Evolutionary conservation across 2,113 vertebrate genomes (phyloP).

Genomic region (Elachura formosa): DNA sequence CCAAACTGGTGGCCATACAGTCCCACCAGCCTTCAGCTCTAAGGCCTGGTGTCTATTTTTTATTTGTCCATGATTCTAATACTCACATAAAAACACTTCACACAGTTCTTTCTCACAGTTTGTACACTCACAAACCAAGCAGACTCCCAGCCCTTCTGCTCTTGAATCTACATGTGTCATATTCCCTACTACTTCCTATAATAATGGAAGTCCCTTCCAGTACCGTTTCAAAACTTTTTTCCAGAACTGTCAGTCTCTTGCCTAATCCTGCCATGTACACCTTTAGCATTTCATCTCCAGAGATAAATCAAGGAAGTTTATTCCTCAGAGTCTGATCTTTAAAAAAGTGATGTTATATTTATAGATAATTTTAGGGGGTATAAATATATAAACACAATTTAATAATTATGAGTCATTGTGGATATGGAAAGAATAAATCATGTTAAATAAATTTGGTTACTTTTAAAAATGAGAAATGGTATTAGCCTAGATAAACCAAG

Average conservation of each 20-base stretch:
- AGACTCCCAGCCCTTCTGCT: neutral
- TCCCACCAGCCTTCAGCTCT: neutral
- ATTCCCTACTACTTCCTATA: neutral
- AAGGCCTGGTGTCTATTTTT: neutral
- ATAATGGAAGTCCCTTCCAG: neutral
- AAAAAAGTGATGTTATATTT: neutral
- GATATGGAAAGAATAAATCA: conserved; percentile 32
- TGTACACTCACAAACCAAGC: neutral
- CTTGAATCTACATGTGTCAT: neutral
- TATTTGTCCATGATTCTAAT: neutral
- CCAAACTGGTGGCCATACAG: neutral
- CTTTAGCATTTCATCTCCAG: neutral
- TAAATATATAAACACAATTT: conserved; percentile 17
- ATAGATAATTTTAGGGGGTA: neutral
- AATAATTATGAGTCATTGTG: conserved; percentile 36
- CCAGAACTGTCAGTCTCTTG: neutral
- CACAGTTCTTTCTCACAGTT: neutral
- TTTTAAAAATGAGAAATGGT: conserved; percentile 8
- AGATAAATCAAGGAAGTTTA: neutral
- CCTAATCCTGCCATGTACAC: neutral
- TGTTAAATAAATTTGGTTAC: conserved; percentile 34
- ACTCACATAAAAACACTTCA: neutral
- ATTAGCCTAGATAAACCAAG: conserved; percentile 11
- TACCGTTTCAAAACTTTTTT: neutral
- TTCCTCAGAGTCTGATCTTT: neutral